Evolutionary conservation across 2,113 vertebrate species (phyloP).

Genomic region (Haemorhous mexicanus): DNA sequence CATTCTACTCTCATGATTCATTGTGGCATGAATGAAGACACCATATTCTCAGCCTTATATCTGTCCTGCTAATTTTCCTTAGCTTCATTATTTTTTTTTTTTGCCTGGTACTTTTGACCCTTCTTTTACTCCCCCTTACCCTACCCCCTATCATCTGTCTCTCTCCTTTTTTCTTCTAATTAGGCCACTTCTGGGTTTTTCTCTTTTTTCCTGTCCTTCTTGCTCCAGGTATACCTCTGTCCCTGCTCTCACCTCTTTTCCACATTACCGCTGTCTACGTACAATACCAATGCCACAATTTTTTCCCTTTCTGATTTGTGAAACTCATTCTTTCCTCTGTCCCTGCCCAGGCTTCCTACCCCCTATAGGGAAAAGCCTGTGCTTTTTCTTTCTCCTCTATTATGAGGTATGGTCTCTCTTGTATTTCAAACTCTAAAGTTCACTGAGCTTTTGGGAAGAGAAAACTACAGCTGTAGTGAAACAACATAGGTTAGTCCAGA

Average conservation of each 20-base stretch:
- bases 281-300: slow-evolving; percentile 67
- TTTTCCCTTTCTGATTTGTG: slow-evolving; percentile 70
- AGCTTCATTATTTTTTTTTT: slow-evolving; percentile 32
- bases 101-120: slow-evolving; percentile 30
- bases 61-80: slow-evolving; percentile 56
- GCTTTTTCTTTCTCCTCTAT: slow-evolving; percentile 76
- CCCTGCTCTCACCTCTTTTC: slow-evolving; percentile 61
- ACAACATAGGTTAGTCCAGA: slow-evolving; percentile 71
- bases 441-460: slow-evolving; percentile 65
- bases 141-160: background rate
- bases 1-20: slow-evolving; percentile 34
- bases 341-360: slow-evolving; percentile 76
- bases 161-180: slow-evolving; percentile 68
- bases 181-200: slow-evolving; percentile 64
- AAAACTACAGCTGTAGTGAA: slow-evolving; percentile 65
- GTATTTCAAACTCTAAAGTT: slow-evolving; percentile 75
- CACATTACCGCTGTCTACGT: slow-evolving; percentile 68
- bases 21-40: slow-evolving; percentile 29
- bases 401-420: slow-evolving; percentile 69
- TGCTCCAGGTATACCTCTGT: slow-evolving; percentile 71
- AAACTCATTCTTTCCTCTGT: slow-evolving; percentile 75
- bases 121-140: slow-evolving; percentile 4
- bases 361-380: slow-evolving; percentile 63
- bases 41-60: slow-evolving; percentile 21
- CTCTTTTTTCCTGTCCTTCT: slow-evolving; percentile 57